Conservation (phyloP, 2,113 vertebrate species). For the Andinoacara biseriatus region DNA sequence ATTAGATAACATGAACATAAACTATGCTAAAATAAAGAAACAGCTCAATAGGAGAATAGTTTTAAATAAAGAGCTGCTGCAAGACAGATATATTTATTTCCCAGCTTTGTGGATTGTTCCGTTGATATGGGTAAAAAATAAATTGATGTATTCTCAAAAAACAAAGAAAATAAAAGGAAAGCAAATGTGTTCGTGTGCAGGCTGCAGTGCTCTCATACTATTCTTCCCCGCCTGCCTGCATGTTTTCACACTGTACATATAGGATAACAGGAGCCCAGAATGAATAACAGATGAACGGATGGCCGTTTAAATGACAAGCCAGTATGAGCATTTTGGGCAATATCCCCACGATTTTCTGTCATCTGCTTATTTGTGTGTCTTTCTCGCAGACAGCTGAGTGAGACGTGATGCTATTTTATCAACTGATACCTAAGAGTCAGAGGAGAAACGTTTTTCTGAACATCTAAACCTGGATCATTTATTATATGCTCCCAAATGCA, state of each 20-base stretch:
- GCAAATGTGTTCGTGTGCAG: neutral
- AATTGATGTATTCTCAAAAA: neutral
- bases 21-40: neutral
- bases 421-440: conserved; percentile 57
- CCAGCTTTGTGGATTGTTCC: neutral
- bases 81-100: neutral
- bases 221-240: neutral
- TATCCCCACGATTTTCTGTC: conserved; percentile 29
- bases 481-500: neutral
- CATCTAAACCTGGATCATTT: too few relatives aligned
- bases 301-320: neutral
- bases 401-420: conserved; percentile 71
- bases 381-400: conserved; percentile 48
- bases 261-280: neutral
- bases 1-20: neutral
- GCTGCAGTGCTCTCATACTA: neutral
- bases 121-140: neutral
- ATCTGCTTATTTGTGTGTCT: conserved; percentile 48
- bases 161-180: neutral
- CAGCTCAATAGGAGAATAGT: too few relatives aligned
- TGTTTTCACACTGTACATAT: neutral
- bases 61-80: neutral
- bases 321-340: neutral
- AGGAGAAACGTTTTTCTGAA: conserved; percentile 46
- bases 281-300: neutral